Conservation (phyloP, 2,888 invertebrate genomes). For the Heliconius cydno region DNA sequence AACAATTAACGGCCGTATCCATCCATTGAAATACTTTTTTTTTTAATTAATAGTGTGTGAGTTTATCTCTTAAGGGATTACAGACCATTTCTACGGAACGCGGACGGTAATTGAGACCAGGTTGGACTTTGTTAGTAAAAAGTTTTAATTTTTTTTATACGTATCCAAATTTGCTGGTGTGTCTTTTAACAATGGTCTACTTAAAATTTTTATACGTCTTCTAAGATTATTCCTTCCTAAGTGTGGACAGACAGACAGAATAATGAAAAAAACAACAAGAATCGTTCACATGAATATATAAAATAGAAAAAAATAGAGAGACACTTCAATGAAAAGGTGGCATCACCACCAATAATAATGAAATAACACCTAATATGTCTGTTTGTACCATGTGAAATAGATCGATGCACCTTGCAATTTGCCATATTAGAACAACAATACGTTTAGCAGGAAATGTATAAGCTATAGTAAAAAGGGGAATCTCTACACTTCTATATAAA, state of each 20-base stretch:
- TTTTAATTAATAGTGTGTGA: conserved; percentile 30
- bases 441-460: conserved; percentile 65
- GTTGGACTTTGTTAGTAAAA: not conserved
- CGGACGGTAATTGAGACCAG: conserved; percentile 1
- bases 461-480: conserved; percentile 64
- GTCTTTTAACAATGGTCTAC: not conserved
- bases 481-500: conserved; percentile 48
- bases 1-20: conserved; percentile 34
- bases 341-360: not conserved
- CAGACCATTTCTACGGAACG: not conserved
- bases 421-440: conserved; percentile 62
- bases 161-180: not conserved
- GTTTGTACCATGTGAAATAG: conserved; percentile 60
- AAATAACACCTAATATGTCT: not conserved
- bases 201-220: no score
- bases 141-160: no score
- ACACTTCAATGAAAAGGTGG: not conserved
- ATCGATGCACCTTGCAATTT: conserved; percentile 56
- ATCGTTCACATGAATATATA: not conserved
- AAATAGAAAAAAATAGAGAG: not conserved
- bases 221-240: no score
- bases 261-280: not conserved
- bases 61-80: conserved; percentile 19
- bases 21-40: conserved; percentile 25
- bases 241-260: no score